Base-by-base conservation (phyloP, 1,140 invertebrate genomes). In the Brachystomella parvula region DNA sequence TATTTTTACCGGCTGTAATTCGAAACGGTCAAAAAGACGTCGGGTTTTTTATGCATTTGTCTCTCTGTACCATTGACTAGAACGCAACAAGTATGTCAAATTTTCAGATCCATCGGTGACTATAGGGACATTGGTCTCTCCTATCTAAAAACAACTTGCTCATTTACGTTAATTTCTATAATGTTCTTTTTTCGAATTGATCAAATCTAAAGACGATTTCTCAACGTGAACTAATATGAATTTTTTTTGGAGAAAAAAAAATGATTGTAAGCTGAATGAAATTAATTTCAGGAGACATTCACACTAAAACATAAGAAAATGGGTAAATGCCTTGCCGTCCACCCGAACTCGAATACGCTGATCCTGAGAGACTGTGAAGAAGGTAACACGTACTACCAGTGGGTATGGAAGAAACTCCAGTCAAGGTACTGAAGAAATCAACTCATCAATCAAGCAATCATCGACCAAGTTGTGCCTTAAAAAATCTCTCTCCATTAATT, bases 321-420 rank as follows among this genome's bases (percentile, higher is more conserved):
- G 75, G 86, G 88, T 71, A 89, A 90, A 75, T 96, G 93, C 75
- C 83, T 94, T 74, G 89, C 90, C 0, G 78, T 93, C 31, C 88
- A 92, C 82, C 90, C 90, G 0, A 84, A 87, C 76, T 86, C 86
- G n/a, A 83, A 85, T 64, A 86, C 87, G 59, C 76, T 94, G 12
- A 86, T 86, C 19, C 77, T 94, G 53, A 84, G 87, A 72, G 85
- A 87, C 0, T 94, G 92, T 77, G 90, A 93, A 78, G 78, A 84
- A 29, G 85, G 89, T 71, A 92, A 93, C 76, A 87, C 87, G 35
- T 92, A 89, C 79, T 90, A 93, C 73, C 87, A 93, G 75, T 94
- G 91, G 91, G 83, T 82, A 44, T 93, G 92, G 76, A 84, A 87
- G 74, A 84, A 87, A 76, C 85, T 91, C 61, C 83, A 85, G 66